Percentiles rank a stretch among this genome's conserved stretches.
phyloP scores from a whole-genome alignment of 2,797 vertebrate genomes.

The Lacerta viridis region DNA sequence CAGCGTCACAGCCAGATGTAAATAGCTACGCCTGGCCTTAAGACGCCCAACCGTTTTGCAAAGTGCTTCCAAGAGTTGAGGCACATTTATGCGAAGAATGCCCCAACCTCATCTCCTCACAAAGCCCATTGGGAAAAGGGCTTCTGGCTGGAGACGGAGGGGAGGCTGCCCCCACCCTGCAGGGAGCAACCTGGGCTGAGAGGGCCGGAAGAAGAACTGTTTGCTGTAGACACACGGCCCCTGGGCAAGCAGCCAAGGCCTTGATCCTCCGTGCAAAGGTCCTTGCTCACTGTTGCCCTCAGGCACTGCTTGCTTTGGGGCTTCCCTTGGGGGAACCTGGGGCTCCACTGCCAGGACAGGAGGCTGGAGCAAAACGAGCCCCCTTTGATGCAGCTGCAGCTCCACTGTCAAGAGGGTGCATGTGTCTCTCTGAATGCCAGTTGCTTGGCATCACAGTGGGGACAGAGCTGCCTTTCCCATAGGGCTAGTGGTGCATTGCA shows the following conservation, averaged over 20 bases:
- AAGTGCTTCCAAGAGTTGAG: constrained; percentile 19
- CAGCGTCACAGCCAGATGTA: constrained; percentile 77
- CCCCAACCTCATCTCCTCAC: not conserved
- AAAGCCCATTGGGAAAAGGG: not conserved
- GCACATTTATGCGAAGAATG: not conserved
- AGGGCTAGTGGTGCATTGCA: too few species aligned
- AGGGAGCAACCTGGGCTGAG: not conserved
- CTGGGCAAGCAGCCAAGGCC: not conserved
- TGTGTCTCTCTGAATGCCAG: too few species aligned
- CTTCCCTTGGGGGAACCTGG: too few species aligned
- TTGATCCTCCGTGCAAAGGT: not conserved
- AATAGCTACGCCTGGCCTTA: constrained; percentile 78
- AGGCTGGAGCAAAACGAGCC: too few species aligned
- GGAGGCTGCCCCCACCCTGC: not conserved
- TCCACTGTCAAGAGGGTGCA: too few species aligned
- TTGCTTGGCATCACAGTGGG: too few species aligned
- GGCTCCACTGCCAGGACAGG: too few species aligned
- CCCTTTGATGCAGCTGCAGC: too few species aligned
- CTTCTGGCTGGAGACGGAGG: not conserved
- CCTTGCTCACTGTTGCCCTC: too few species aligned
- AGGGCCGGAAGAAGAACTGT: not conserved
- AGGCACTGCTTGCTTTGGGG: too few species aligned
- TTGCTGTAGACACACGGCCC: not conserved
- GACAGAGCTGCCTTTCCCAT: too few species aligned
- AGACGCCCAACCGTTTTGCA: constrained; percentile 67